Percentiles rank a stretch among this genome's conserved stretches.
phyloP scores from a whole-genome alignment of 2,113 vertebrate species.

The Toxotes chatareus region DNA sequence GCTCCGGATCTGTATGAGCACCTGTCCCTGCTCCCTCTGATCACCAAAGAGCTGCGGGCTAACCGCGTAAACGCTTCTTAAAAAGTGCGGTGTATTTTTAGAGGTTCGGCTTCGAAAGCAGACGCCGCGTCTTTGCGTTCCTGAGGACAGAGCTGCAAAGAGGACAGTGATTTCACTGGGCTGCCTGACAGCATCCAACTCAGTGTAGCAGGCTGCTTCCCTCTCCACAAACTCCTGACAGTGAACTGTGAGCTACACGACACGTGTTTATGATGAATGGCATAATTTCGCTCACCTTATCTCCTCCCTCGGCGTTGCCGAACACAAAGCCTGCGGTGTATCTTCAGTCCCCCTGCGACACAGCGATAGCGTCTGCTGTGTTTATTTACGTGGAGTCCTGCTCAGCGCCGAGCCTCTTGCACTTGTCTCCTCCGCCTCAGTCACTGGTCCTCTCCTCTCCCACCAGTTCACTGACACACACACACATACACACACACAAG shows the following conservation, averaged over 20 bases:
- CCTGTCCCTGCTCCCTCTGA: conserved; percentile 36
- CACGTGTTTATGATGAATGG: conserved; percentile 51
- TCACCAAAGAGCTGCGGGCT: background rate
- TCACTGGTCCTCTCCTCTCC: conserved; percentile 69
- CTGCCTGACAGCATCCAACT: conserved; percentile 37
- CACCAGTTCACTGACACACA: conserved; percentile 56
- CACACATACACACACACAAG: conserved; percentile 8
- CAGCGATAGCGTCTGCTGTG: conserved; percentile 22
- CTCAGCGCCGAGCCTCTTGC: conserved; percentile 49
- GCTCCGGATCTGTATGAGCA: background rate
- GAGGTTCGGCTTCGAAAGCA: background rate
- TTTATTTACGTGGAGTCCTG: conserved; percentile 65
- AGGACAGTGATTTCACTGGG: background rate
- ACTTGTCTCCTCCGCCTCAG: conserved; percentile 55
- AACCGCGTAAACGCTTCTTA: background rate
- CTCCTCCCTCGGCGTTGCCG: conserved; percentile 18
- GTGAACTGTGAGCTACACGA: conserved; percentile 17
- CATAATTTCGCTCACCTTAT: conserved; percentile 52
- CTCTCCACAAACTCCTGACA: conserved; percentile 67
- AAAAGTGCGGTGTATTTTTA: background rate
- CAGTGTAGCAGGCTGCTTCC: background rate
- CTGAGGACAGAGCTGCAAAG: background rate
- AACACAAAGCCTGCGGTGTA: conserved; percentile 24
- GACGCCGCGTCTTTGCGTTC: background rate
- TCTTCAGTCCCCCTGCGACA: conserved; percentile 34